Conservation (phyloP, 2,113 vertebrate species). For the Tringa solitaria region DNA sequence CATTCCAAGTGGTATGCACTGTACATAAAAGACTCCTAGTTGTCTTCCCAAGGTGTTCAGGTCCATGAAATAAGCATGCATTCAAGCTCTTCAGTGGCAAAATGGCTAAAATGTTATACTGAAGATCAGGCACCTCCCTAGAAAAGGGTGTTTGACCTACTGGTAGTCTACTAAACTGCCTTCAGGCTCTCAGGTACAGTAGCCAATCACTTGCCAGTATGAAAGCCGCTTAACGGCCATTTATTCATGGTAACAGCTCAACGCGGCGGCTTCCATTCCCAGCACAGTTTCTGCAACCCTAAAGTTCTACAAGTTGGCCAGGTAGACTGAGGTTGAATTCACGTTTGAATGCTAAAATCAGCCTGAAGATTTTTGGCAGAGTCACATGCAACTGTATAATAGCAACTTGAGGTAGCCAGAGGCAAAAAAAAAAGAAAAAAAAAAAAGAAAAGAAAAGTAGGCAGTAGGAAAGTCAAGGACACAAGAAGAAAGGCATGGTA, state of each 20-base stretch:
- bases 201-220: accelerated
- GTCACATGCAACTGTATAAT: neutral
- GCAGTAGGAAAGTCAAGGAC: neutral
- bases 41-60: neutral
- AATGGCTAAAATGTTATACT: neutral
- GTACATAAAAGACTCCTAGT: neutral
- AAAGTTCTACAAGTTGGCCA: neutral
- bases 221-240: neutral
- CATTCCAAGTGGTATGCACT: neutral
- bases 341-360: neutral
- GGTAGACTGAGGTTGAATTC: neutral
- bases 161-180: neutral
- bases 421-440: neutral
- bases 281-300: neutral
- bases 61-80: neutral
- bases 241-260: neutral
- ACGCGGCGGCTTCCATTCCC: neutral
- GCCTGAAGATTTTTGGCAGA: neutral
- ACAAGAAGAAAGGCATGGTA: neutral
- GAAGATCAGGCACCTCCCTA: neutral
- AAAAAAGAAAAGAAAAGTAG: neutral
- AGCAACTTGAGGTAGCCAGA: neutral
- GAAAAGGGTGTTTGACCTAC: neutral
- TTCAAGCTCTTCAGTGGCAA: neutral
- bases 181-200: neutral